phyloP scores from a whole-genome alignment of 2,888 invertebrate species.

The Coelogynopora nodosa region DNA sequence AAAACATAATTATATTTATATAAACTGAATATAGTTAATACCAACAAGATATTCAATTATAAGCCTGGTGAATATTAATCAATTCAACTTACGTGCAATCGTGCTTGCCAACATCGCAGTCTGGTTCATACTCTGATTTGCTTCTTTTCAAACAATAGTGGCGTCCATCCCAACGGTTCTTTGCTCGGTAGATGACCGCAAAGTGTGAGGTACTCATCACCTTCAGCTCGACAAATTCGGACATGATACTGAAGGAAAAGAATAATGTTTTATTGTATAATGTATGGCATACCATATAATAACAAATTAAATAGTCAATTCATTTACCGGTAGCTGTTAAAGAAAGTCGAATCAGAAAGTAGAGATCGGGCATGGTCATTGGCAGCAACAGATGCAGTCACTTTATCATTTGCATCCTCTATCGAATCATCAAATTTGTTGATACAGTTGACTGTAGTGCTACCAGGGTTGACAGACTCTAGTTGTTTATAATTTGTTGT shows the following conservation, averaged over 20 bases:
- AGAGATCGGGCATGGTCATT: background rate
- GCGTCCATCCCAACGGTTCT: background rate
- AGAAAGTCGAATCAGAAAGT: background rate
- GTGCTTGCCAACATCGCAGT: background rate
- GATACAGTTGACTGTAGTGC: background rate
- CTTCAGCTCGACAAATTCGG: background rate
- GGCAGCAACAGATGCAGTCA: background rate
- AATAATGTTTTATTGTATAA: no score
- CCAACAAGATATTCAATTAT: no score
- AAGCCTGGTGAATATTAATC: no score
- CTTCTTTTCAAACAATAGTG: slow-evolving; percentile 2
- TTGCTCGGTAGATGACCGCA: background rate
- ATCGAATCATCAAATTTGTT: background rate
- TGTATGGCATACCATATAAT: background rate
- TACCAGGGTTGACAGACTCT: background rate
- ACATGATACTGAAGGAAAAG: background rate
- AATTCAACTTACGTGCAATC: background rate
- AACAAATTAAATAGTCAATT: background rate
- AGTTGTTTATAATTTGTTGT: background rate
- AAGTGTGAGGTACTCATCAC: background rate
- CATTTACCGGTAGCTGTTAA: background rate
- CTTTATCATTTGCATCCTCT: background rate
- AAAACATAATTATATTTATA: no score
- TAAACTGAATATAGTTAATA: no score
- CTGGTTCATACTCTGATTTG: background rate